Evolutionary conservation across 2,888 invertebrate genomes (phyloP).

Genomic region (Dugesia japonica): DNA sequence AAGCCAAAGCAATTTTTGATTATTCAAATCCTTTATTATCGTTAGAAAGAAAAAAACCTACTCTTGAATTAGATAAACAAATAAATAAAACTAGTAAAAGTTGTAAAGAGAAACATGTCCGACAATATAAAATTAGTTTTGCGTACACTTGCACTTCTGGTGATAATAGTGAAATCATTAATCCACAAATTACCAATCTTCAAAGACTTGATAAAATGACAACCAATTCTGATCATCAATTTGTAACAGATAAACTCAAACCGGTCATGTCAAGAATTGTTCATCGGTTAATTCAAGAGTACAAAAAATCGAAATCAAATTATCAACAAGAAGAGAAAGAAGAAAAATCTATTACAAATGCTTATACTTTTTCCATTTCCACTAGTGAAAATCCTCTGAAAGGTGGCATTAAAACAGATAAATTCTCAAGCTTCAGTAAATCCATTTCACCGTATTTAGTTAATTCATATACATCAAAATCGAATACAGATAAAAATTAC

Average conservation of each 20-base stretch:
- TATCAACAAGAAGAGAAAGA: not conserved
- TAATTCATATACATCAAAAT: not conserved
- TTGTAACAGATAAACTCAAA: not conserved
- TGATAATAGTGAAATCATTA: not conserved
- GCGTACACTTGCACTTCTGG: not conserved
- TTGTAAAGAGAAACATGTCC: not conserved
- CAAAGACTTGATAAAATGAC: conserved; percentile 1
- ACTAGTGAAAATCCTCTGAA: not conserved
- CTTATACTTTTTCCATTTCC: not conserved
- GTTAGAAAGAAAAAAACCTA: not conserved
- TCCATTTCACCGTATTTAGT: not conserved
- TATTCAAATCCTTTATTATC: not conserved
- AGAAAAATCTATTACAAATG: not conserved
- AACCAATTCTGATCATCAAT: not conserved
- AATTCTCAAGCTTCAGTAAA: not conserved
- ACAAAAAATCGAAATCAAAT: not conserved
- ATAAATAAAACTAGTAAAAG: not conserved
- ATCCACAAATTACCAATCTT: not conserved
- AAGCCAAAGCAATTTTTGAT: not conserved
- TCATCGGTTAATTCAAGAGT: not conserved
- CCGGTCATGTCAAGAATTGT: not conserved
- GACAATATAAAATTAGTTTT: conserved; percentile 14
- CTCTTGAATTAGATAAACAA: not conserved
- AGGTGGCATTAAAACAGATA: not conserved
- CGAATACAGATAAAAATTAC: not conserved